These are phyloP conservation scores for Halcyon malimbica DNA, from an alignment of 2,113 vertebrate genomes.

Conservation along the genomic window DNA sequence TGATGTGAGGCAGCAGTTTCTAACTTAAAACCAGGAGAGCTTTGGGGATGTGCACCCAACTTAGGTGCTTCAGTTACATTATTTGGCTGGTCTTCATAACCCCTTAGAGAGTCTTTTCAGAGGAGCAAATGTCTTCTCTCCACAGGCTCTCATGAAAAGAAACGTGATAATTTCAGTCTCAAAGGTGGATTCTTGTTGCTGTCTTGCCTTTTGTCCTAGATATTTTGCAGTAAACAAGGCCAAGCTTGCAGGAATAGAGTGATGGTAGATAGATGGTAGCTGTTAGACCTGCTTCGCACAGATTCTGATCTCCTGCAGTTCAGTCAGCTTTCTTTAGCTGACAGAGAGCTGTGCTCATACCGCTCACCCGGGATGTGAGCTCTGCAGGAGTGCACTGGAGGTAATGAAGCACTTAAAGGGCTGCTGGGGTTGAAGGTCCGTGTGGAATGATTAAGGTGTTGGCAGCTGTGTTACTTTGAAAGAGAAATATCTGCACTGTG, in stretches of 20 bases:
- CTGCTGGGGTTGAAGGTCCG: slow-evolving; percentile 5
- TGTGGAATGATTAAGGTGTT: slow-evolving; percentile 18
- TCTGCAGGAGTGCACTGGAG: not conserved
- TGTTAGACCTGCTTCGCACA: not conserved
- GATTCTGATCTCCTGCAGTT: not conserved
- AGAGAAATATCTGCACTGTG: not conserved
- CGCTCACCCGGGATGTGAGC: slow-evolving; percentile 2
- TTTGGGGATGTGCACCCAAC: not conserved
- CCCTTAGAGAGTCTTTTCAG: not conserved
- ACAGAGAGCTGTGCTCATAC: not conserved
- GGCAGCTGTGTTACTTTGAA: slow-evolving; percentile 27
- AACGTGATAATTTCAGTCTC: not conserved
- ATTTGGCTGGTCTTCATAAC: not conserved
- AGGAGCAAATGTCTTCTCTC: not conserved
- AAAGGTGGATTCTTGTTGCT: slow-evolving; percentile 14
- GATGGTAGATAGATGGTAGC: not conserved
- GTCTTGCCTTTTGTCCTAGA: slow-evolving; percentile 39
- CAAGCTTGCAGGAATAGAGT: not conserved
- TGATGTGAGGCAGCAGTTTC: slow-evolving; percentile 21
- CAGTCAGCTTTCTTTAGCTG: not conserved
- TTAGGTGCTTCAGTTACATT: not conserved
- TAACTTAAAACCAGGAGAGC: slow-evolving; percentile 19
- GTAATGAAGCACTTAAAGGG: slow-evolving; percentile 39
- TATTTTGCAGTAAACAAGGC: slow-evolving; percentile 5
- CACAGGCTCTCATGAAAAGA: not conserved